Percentiles rank a stretch among this genome's conserved stretches.
These are phyloP conservation scores for Malurus elegans DNA, from an alignment of 2,113 vertebrate genomes.

Conservation along the genomic window DNA sequence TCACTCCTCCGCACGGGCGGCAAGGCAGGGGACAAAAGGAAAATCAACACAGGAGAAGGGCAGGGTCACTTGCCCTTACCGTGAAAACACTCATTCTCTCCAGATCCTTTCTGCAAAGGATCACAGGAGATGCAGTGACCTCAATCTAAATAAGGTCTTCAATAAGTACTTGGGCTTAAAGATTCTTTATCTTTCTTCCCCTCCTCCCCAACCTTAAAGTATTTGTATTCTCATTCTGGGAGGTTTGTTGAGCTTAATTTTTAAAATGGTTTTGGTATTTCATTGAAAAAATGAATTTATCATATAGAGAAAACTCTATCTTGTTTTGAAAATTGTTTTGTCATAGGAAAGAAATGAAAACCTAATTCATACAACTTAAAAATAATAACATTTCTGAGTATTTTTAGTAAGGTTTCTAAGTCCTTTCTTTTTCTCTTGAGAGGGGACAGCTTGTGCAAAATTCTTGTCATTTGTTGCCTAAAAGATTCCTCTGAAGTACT, in stretches of 20 bases:
- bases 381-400: neutral
- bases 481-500: neutral
- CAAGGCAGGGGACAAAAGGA: neutral
- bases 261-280: neutral
- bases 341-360: neutral
- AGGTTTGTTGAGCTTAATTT: neutral
- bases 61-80: neutral
- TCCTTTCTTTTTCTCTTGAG: neutral
- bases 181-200: neutral
- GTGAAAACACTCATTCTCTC: neutral
- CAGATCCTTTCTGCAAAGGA: neutral
- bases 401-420: neutral
- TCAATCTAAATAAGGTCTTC: neutral
- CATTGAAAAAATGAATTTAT: neutral
- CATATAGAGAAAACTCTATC: neutral
- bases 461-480: neutral
- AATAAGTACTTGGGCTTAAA: neutral
- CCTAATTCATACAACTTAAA: neutral
- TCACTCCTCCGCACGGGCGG: neutral
- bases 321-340: neutral
- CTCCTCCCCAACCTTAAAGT: neutral
- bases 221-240: neutral
- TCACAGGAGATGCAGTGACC: neutral
- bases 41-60: neutral
- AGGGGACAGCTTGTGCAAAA: neutral